phyloP scores from a whole-genome alignment of 2,113 vertebrate species.

The Procavia capensis region DNA sequence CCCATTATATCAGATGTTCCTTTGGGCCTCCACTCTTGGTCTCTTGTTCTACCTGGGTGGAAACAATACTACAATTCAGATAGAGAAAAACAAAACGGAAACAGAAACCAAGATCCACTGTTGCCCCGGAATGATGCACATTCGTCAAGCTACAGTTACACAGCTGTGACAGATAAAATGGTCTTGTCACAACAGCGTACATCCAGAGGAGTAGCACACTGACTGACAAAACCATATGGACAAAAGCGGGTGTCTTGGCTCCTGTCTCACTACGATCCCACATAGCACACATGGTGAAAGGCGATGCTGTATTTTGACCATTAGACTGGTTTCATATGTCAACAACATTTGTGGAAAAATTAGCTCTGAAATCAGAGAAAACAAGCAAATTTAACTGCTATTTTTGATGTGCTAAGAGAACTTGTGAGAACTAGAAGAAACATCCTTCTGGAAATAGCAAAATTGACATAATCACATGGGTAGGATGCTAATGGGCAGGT shows the following conservation, averaged over 20 bases:
- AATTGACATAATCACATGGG: not conserved
- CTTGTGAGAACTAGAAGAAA: not conserved
- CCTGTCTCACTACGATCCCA: not conserved
- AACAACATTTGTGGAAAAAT: slow-evolving; percentile 10
- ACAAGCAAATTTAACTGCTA: not conserved
- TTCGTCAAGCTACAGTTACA: not conserved
- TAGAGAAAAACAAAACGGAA: not conserved
- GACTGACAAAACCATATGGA: not conserved
- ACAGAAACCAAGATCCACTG: not conserved
- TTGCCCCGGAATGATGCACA: not conserved
- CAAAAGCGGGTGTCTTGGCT: not conserved
- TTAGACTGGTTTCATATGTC: not conserved
- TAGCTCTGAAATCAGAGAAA: slow-evolving; percentile 17
- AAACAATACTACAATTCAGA: not conserved
- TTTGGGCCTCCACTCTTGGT: not conserved
- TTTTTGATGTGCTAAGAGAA: not conserved
- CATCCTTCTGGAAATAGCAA: not conserved
- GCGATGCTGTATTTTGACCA: not conserved
- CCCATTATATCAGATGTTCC: not conserved
- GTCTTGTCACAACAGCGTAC: not conserved
- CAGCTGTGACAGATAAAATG: not conserved
- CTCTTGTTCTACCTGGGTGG: not conserved
- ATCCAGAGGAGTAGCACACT: not conserved
- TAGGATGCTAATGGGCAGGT: not conserved
- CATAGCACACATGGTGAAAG: not conserved